Evolutionary conservation across 2,888 invertebrate genomes (phyloP), one percentile per base, ranked within the genome.

Genomic region (Lycophotia porphyrea): DNA sequence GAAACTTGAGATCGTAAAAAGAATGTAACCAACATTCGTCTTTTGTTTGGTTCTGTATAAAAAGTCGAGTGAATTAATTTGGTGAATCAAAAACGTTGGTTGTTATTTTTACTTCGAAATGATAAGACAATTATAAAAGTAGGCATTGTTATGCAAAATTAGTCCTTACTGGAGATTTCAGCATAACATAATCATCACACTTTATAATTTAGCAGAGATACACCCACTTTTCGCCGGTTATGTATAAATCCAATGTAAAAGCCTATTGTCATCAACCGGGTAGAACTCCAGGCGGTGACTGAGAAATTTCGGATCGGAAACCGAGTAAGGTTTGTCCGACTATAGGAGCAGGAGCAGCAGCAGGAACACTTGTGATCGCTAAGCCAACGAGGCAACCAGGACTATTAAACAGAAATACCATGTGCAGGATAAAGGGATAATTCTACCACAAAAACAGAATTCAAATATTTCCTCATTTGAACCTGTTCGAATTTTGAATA

Each of bases 1-100:
- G 92, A 93, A 93, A 93, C 92, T 91, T 89, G 90, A 92, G 90
- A 91, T 85, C 82, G 80, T 89, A 89, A 92, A 92, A 93, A 93
- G 75, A 83, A 78, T 81, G 80, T 81, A 81, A 84, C 84, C 81
- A 87, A 82, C 80, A 64, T 80, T 74, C 15, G 49, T 58, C 64
- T 74, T 74, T 80, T 76, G 55, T 74, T 75, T 84, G 90, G 90
- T 89, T 88, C 89, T 82, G 85, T 85, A 88, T 80, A 83, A 86
- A 82, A 82, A 83, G 68, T 77, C 18, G 7, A 84, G 44, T 76
- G 63, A 72, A 70, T 84, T 69, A 73, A 75, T 73, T 66, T 8
- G n/a, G 31, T n/a, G 27, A 27, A n/a, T n/a, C 8, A 27, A 65
- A 70, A 75, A 78, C 8, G 1, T 15, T 18, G 15, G n/a, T 68